These are phyloP conservation scores for Xyliphius kryptos DNA, from an alignment of 2,113 vertebrate species.

Conservation along the genomic window DNA sequence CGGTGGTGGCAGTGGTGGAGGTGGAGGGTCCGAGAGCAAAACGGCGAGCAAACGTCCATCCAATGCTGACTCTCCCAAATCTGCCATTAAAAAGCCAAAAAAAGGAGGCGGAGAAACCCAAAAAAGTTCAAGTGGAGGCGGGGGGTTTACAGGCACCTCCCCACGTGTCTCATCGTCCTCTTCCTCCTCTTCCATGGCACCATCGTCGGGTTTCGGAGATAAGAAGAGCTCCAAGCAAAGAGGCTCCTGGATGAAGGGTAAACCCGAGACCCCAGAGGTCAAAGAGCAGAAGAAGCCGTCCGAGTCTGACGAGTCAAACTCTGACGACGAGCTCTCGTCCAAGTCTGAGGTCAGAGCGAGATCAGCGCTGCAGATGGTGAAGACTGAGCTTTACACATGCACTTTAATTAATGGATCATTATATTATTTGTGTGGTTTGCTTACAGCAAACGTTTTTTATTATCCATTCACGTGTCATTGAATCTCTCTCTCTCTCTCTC, in stretches of 20 bases:
- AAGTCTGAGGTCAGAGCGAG: slow-evolving; percentile 83
- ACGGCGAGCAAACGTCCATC: slow-evolving; percentile 85
- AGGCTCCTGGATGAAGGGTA: slow-evolving; percentile 76
- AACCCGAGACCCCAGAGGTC: slow-evolving; percentile 74
- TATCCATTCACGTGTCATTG: too few relatives aligned
- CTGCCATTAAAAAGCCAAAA: slow-evolving; percentile 88
- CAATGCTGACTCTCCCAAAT: slow-evolving; percentile 85
- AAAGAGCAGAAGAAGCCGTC: slow-evolving; percentile 81
- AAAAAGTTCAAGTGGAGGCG: slow-evolving; percentile 53
- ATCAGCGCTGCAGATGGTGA: not conserved
- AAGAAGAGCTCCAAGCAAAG: slow-evolving; percentile 90
- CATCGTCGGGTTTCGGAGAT: slow-evolving; percentile 64
- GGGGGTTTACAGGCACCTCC: slow-evolving; percentile 69
- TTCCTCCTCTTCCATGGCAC: slow-evolving; percentile 54
- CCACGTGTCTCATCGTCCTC: too few relatives aligned
- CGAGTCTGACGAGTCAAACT: slow-evolving; percentile 89
- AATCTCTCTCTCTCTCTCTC: too few relatives aligned
- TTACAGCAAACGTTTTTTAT: too few relatives aligned
- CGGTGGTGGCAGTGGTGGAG: slow-evolving; percentile 58
- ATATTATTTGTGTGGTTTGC: too few relatives aligned
- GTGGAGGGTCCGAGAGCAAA: slow-evolving; percentile 65
- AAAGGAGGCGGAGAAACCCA: slow-evolving; percentile 79
- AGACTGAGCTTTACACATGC: not conserved
- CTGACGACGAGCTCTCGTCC: slow-evolving; percentile 90
- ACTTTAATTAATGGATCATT: slow-evolving; percentile 1